Percentiles rank a stretch among this genome's conserved stretches.
Evolutionary conservation across 2,113 vertebrate genomes (phyloP).

Genomic region (Dipodomys ordii): DNA sequence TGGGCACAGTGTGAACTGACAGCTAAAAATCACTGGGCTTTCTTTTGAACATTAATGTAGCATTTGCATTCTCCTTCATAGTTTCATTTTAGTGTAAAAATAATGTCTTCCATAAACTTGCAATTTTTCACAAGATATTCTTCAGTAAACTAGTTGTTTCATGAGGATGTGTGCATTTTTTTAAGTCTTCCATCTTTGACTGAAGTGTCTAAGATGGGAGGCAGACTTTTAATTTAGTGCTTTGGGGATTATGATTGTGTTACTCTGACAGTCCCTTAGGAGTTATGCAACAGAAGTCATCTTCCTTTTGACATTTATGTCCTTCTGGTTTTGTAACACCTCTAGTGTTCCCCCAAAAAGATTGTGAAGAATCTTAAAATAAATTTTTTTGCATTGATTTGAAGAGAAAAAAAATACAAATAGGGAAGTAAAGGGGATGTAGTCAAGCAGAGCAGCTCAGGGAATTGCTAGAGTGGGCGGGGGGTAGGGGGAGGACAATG

Average conservation of each 20-base stretch:
- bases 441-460: neutral
- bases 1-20: neutral
- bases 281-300: constrained; percentile 41
- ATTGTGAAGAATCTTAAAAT: neutral
- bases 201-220: constrained; percentile 2
- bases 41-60: constrained; percentile 4
- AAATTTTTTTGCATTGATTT: neutral
- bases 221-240: neutral
- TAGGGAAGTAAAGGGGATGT: neutral
- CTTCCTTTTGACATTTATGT: constrained; percentile 63
- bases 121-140: neutral
- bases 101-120: neutral
- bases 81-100: constrained; percentile 48
- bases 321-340: neutral
- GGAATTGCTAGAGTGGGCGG: neutral
- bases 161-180: neutral
- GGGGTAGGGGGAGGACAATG: too few species aligned
- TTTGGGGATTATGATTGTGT: constrained; percentile 57
- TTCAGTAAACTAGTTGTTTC: neutral
- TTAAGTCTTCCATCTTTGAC: neutral
- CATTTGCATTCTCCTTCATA: constrained; percentile 10
- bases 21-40: neutral
- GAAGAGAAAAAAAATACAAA: constrained; percentile 16
- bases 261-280: neutral
- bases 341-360: neutral